Conservation (phyloP, 2,888 invertebrate genomes). For the Plebejus melissa region DNA sequence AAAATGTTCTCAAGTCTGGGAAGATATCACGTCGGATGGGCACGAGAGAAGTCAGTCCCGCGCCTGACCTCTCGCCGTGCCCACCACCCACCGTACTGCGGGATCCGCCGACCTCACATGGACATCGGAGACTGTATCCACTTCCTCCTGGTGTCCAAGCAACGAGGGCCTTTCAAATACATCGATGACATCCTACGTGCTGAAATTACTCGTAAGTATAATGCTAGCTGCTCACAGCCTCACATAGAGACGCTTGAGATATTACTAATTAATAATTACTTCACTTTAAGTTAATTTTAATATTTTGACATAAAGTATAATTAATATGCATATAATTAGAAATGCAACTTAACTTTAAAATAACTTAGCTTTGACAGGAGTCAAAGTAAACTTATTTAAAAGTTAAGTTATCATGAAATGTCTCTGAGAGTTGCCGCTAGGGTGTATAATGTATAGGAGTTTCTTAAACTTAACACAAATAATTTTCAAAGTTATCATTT, state of each 20-base stretch:
- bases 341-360: too few species aligned
- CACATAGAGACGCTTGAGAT: too few species aligned
- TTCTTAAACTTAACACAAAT: neutral
- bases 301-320: too few species aligned
- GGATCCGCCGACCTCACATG: neutral
- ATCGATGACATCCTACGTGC: neutral
- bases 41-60: neutral
- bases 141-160: neutral
- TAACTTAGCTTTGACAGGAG: too few species aligned
- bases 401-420: too few species aligned
- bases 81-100: neutral
- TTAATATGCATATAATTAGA: too few species aligned
- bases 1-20: slow-evolving; percentile 12
- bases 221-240: neutral
- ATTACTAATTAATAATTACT: too few species aligned
- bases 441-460: neutral
- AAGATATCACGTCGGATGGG: slow-evolving; percentile 10
- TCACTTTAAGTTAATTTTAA: too few species aligned
- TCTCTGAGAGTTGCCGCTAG: neutral
- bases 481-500: neutral
- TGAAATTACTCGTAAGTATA: slow-evolving; percentile 1
- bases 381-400: too few species aligned
- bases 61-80: slow-evolving; percentile 11
- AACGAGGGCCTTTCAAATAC: neutral
- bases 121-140: slow-evolving; percentile 11